Percentiles rank a stretch among this genome's conserved stretches.
These are phyloP conservation scores for Aptenodytes forsteri DNA, from an alignment of 2,113 vertebrate genomes.

Conservation along the genomic window DNA sequence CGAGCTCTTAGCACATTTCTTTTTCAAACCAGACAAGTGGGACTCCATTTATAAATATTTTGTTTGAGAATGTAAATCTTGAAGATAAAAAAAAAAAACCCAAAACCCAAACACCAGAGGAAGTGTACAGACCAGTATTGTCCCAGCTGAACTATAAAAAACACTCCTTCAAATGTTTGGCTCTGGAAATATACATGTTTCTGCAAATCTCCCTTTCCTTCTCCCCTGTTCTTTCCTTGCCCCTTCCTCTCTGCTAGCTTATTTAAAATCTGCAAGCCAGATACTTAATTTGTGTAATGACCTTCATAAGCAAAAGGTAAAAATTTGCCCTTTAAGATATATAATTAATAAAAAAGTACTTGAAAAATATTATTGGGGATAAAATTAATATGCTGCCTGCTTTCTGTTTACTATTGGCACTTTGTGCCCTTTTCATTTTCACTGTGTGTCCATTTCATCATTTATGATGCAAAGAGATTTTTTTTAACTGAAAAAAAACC, in stretches of 20 bases:
- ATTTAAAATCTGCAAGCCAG: conserved; percentile 57
- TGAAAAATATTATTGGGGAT: conserved; percentile 34
- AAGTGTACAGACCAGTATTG: conserved; percentile 48
- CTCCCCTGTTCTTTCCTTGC: not conserved
- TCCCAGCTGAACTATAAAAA: conserved; percentile 49
- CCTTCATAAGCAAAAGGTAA: not conserved
- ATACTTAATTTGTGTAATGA: not conserved
- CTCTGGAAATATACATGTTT: conserved; percentile 17
- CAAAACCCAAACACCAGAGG: not conserved
- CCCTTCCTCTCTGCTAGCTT: not conserved
- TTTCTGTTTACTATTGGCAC: conserved; percentile 52
- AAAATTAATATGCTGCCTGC: conserved; percentile 44
- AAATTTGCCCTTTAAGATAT: not conserved
- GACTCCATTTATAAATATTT: conserved; percentile 63
- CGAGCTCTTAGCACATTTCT: not conserved
- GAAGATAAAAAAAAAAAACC: not conserved
- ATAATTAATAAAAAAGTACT: conserved; percentile 30
- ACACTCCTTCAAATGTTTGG: conserved; percentile 14
- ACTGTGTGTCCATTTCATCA: conserved; percentile 42
- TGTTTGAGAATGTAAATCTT: conserved; percentile 63
- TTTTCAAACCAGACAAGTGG: conserved; percentile 39
- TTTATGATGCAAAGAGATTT: conserved; percentile 52
- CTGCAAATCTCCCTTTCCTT: not conserved
- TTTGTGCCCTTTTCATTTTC: conserved; percentile 40
- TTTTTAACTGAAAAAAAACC: not conserved